Evolutionary conservation across 2,113 vertebrate species (phyloP), one percentile per base, ranked within the genome.

Genomic region (Nothoprocta pentlandii): DNA sequence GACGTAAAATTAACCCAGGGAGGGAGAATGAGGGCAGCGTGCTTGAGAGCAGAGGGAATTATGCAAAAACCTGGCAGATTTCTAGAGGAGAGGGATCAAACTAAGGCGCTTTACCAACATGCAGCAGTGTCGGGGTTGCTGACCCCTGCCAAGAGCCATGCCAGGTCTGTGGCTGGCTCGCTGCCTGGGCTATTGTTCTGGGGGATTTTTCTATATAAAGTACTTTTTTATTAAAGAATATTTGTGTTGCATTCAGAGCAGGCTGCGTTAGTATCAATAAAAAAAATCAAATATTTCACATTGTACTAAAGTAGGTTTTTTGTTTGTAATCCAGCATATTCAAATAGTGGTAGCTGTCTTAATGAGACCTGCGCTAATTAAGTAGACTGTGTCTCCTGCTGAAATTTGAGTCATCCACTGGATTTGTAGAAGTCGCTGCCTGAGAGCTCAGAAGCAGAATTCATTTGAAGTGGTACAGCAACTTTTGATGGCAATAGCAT

Each of bases 31-130:
- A 89, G 93, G 92, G 77, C 94, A 95, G 49, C 70, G 36, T 89
- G 51, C 53, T 83, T 91, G 74, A 68, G 90, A 95, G 77, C 56
- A 75, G 87, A 67, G 46, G 49, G 81, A 86, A 95, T 95, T 93
- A 96, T 93, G 88, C 76, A 96, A 95, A 94, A 94, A 82, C 49
- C 86, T 96, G 96, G 94, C 92, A 93, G 64, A 61, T 86, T 93
- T 96, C 61, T 90, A 71, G 85, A 92, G 80, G 85, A 75, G 75
- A 91, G 71, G 89, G 95, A 96, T 97, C 93, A 93, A 83, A 91
- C 85, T 97, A 96, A 96, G 96, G 77, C 93, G 94, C 94, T 95
- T 96, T 96, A 93, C 87, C 85, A 63, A 95, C 89, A 87, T 2
- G 63, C 93, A 95, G 93, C 82, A 92, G 94, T 93, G 84, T 96